A percentile compares a stretch with the other conserved stretches of the same genome.
Conservation (phyloP, 2,113 vertebrate species). For the Mormyrus iriodes region DNA sequence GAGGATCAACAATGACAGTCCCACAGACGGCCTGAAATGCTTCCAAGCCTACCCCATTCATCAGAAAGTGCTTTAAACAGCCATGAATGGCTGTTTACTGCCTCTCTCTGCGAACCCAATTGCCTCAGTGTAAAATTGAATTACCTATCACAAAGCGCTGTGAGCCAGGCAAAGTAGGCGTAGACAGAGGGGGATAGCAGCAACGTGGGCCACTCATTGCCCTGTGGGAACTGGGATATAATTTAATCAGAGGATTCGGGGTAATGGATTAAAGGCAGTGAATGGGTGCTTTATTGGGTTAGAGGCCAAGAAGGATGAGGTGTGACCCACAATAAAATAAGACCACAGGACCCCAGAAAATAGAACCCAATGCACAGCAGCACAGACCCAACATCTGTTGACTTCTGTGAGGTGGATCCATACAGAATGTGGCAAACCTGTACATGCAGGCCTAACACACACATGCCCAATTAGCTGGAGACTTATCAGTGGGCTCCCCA, state of each 20-base stretch:
- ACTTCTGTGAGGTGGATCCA: neutral
- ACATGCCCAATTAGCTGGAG: slow-evolving; percentile 33
- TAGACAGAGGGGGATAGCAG: slow-evolving; percentile 25
- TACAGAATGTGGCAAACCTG: neutral
- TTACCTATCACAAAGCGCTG: slow-evolving; percentile 45
- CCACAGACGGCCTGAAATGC: slow-evolving; percentile 9
- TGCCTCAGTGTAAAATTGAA: slow-evolving; percentile 48
- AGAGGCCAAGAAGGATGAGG: slow-evolving; percentile 10
- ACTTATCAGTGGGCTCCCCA: slow-evolving; percentile 46
- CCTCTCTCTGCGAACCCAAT: slow-evolving; percentile 30
- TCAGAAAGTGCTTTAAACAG: slow-evolving; percentile 32
- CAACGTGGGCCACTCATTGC: slow-evolving; percentile 35
- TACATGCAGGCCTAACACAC: neutral
- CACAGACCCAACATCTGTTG: neutral
- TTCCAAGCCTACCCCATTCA: slow-evolving; percentile 26
- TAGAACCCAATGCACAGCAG: neutral
- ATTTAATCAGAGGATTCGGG: slow-evolving; percentile 48
- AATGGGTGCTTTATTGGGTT: slow-evolving; percentile 25
- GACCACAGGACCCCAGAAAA: slow-evolving; percentile 7
- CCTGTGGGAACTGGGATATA: slow-evolving; percentile 51
- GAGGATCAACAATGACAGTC: slow-evolving; percentile 10
- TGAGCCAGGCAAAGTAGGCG: slow-evolving; percentile 29
- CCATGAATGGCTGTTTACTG: slow-evolving; percentile 38
- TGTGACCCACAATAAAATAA: slow-evolving; percentile 10
- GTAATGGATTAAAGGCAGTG: slow-evolving; percentile 25